A percentile compares a stretch with the other conserved stretches of the same genome.
phyloP scores from a whole-genome alignment of 1,140 invertebrate genomes.

The Drosophila triauraria region DNA sequence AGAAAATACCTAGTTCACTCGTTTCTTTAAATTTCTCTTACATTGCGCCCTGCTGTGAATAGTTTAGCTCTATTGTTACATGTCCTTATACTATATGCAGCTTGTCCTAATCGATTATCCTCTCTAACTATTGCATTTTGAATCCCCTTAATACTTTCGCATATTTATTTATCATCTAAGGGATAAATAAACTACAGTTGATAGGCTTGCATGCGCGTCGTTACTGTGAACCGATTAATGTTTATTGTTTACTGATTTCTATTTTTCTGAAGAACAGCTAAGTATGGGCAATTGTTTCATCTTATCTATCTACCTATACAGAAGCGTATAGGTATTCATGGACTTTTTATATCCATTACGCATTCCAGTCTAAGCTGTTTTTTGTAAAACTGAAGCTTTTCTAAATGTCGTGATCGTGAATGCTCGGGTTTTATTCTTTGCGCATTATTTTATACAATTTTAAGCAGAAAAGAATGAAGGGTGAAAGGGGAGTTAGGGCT shows the following conservation, averaged over 20 bases:
- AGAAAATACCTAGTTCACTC: constrained; percentile 53
- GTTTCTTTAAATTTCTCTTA: constrained; percentile 9
- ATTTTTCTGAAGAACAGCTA: constrained; percentile 28
- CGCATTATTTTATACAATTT: constrained; percentile 1
- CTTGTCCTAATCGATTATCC: constrained; percentile 30
- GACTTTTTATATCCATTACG: constrained; percentile 14
- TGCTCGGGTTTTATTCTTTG: neutral
- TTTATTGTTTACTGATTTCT: neutral
- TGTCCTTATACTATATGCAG: constrained; percentile 32
- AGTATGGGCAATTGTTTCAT: constrained; percentile 48
- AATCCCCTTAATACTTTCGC: constrained; percentile 70
- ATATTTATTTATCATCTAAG: constrained; percentile 41
- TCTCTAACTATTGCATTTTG: constrained; percentile 38
- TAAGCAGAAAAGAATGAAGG: too few relatives aligned
- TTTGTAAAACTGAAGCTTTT: neutral
- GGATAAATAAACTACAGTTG: constrained; percentile 26
- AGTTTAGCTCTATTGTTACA: constrained; percentile 11
- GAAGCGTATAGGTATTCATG: neutral
- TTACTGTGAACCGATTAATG: constrained; percentile 13
- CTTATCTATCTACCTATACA: constrained; percentile 1
- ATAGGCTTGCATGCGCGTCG: constrained; percentile 28
- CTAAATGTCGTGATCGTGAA: neutral
- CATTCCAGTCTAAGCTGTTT: constrained; percentile 4
- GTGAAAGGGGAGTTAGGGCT: constrained; percentile 3
- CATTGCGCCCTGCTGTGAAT: constrained; percentile 12